These are phyloP conservation scores for Mercenaria mercenaria DNA, from an alignment of 1,140 invertebrate species.

Conservation along the genomic window DNA sequence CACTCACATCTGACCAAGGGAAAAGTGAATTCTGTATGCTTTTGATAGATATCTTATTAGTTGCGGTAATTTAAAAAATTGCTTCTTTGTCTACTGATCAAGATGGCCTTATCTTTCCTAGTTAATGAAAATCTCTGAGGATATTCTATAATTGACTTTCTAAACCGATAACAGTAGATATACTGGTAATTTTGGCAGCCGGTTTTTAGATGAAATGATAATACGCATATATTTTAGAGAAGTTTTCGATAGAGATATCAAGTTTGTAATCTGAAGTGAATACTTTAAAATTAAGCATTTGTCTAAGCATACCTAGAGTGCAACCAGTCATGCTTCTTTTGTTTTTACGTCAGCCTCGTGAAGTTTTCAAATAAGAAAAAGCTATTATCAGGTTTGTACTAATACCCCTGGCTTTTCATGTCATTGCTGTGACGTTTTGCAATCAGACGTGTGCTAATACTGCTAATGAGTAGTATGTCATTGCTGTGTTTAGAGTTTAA, in stretches of 20 bases:
- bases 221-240: neutral
- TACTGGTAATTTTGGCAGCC: constrained; percentile 33
- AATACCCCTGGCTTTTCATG: no score
- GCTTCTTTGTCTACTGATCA: constrained; percentile 13
- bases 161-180: constrained; percentile 37
- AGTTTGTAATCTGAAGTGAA: neutral
- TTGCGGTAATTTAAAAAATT: neutral
- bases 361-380: no score
- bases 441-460: no score
- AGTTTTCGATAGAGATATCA: neutral
- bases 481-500: no score
- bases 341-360: no score
- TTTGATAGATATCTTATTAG: constrained; percentile 28
- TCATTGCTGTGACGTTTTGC: no score
- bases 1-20: neutral
- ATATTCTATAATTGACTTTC: constrained; percentile 38
- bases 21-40: neutral
- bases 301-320: no score
- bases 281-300: no score
- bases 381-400: no score
- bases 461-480: no score
- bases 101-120: constrained; percentile 23
- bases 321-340: no score
- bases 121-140: constrained; percentile 46
- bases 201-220: constrained; percentile 29